Evolutionary conservation across 2,888 invertebrate species (phyloP), one percentile per base, ranked within the genome.

Genomic region (Athalia rosae): DNA sequence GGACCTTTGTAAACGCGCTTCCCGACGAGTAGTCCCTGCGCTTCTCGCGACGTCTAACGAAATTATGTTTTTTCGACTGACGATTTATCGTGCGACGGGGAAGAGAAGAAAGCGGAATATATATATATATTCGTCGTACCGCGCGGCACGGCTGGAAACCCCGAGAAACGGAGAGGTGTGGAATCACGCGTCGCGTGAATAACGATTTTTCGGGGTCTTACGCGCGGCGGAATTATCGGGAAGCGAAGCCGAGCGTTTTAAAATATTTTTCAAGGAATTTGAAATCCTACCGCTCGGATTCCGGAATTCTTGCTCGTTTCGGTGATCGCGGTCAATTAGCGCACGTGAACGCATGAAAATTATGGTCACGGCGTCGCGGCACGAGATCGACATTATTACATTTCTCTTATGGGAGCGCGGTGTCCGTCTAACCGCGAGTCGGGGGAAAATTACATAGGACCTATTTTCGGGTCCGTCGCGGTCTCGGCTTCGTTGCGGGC

Each of bases 301-400:
- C 71, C 9, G 58, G 50, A 58, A 45, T 56, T n/a, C 71, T 58
- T n/a, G n/a, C 5, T 56, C 7, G 8, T 13, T n/a, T 56, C 56
- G 58, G 56, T 71, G 56, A 71, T 74, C 74, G 74, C 74, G 61
- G 74, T 74, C 59, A 74, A 74, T 74, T 74, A 74, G 74, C 61
- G 74, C 74, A 74, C 74, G 74, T 74, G 74, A 74, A 74, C 62
- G 74, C 28, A 74, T 61, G 74, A 62, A 74, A 74, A 74, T 74
- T 74, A 74, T 48, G 28, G 45, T 41, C 43, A 15, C 11, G 28
- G 8, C 47, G 48, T 28, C 5, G 4, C 61, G 13, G 15, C 3
- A 15, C n/a, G 15, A 28, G 28, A 28, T 71, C 43, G 69, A 41
- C 47, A 62, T 47, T 48, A 74, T 74, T 74, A 74, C 69, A 69